These are phyloP conservation scores for Ctenopoma kingsleyae DNA, from an alignment of 2,797 vertebrate genomes.

Conservation along the genomic window DNA sequence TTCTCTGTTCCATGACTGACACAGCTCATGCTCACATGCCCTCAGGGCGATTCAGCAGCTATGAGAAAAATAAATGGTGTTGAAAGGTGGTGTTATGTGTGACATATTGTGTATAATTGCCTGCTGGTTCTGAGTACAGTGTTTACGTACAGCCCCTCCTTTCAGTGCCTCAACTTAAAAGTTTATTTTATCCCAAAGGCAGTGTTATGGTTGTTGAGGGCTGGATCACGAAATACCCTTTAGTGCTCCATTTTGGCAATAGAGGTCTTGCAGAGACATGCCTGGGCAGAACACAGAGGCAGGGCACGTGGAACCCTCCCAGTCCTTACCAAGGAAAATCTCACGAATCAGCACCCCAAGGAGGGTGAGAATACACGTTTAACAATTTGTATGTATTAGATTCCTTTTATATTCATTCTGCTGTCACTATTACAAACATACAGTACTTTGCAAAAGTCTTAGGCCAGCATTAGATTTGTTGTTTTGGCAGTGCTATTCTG, in stretches of 20 bases:
- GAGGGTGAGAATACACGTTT: constrained; percentile 8
- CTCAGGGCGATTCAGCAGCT: not conserved
- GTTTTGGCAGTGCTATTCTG: no score
- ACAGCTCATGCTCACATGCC: not conserved
- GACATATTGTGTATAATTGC: not conserved
- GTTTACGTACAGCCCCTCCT: not conserved
- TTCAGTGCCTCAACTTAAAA: constrained; percentile 1
- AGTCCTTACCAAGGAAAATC: constrained; percentile 60
- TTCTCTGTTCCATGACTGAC: not conserved
- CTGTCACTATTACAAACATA: not conserved
- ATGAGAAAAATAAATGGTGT: not conserved
- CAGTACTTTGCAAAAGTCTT: no score
- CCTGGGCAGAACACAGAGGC: constrained; percentile 57
- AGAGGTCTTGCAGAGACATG: constrained; percentile 67
- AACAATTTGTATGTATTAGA: constrained; percentile 20
- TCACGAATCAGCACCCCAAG: constrained; percentile 28
- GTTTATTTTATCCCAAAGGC: constrained; percentile 13
- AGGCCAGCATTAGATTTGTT: no score
- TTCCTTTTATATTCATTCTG: constrained; percentile 5
- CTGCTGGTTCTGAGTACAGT: not conserved
- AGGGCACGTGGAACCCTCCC: constrained; percentile 34
- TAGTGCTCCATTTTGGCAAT: constrained; percentile 32
- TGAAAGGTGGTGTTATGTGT: constrained; percentile 13
- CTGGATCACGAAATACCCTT: constrained; percentile 17
- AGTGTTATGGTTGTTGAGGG: not conserved